Evolutionary conservation across 2,888 invertebrate species (phyloP).

Genomic region (Pogonocherus hispidulus): DNA sequence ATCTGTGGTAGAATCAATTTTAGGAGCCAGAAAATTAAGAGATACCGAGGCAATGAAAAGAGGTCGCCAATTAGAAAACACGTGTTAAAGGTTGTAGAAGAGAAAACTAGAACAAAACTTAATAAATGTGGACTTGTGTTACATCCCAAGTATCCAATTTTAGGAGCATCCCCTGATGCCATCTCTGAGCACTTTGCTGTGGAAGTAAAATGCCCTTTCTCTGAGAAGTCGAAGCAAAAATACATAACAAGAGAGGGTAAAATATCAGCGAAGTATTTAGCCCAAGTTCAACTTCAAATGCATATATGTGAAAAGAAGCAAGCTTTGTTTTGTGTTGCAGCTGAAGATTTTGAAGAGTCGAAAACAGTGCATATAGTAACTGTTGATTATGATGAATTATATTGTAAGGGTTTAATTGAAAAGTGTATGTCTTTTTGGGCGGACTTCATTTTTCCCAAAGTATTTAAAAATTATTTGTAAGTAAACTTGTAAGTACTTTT

Average conservation of each 20-base stretch:
- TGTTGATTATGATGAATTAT: conserved; percentile 16
- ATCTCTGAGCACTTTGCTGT: background rate
- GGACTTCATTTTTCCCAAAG: background rate
- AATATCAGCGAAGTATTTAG: background rate
- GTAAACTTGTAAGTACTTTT: background rate
- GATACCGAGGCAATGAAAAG: conserved; percentile 19
- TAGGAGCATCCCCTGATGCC: conserved; percentile 14
- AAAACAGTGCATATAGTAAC: conserved; percentile 7
- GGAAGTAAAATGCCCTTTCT: conserved; percentile 21
- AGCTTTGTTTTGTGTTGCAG: conserved; percentile 13
- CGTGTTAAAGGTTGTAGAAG: conserved; percentile 5
- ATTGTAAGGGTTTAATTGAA: conserved; percentile 6
- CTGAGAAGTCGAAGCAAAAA: background rate
- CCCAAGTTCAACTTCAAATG: conserved; percentile 18
- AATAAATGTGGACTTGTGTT: background rate
- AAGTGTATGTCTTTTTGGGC: conserved; percentile 3
- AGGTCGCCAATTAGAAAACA: conserved; percentile 10
- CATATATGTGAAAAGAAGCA: conserved; percentile 13
- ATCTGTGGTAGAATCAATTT: conserved; percentile 18
- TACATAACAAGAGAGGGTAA: background rate
- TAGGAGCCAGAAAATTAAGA: conserved; percentile 20
- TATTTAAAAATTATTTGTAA: background rate
- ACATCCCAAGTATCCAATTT: background rate
- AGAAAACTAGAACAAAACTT: background rate
- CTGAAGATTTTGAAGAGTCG: conserved; percentile 21